A percentile compares a stretch with the other conserved stretches of the same genome.
Conservation (phyloP, 2,797 vertebrate species). For the Aythya fuligula region DNA sequence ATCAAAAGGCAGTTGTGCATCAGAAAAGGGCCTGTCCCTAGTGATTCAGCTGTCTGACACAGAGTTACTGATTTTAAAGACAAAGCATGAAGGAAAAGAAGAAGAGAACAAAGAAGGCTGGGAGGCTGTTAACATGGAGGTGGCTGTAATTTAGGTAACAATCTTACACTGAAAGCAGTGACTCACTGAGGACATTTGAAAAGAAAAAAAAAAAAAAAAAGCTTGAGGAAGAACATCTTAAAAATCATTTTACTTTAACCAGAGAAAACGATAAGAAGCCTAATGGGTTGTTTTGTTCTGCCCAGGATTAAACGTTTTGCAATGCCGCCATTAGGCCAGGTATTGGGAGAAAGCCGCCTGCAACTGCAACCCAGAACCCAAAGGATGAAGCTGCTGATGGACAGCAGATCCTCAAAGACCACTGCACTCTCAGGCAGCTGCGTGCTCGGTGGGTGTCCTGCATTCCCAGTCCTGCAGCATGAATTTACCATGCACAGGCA, state of each 20-base stretch:
- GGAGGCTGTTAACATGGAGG: slow-evolving; percentile 39
- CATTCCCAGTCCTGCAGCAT: neutral
- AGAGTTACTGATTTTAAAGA: neutral
- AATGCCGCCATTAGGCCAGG: neutral
- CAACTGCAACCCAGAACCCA: neutral
- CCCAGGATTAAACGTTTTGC: neutral
- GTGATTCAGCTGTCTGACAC: neutral
- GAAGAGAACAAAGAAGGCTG: slow-evolving; percentile 38
- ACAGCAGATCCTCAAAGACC: neutral
- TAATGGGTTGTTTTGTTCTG: neutral
- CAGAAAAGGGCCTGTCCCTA: neutral
- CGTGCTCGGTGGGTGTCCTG: too few species aligned
- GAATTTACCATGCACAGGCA: neutral
- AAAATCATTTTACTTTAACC: neutral
- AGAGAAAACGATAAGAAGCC: neutral
- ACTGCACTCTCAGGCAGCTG: neutral
- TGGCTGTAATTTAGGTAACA: slow-evolving; percentile 51
- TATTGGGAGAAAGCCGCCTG: neutral
- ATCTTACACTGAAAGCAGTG: slow-evolving; percentile 9
- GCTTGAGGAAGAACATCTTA: neutral
- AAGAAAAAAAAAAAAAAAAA: neutral
- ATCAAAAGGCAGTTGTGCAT: neutral
- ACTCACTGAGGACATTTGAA: slow-evolving; percentile 23
- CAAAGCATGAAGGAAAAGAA: slow-evolving; percentile 26
- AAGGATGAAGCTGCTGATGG: neutral